These are phyloP conservation scores for Pachyramphus minor DNA, from an alignment of 2,113 vertebrate species.

Conservation along the genomic window DNA sequence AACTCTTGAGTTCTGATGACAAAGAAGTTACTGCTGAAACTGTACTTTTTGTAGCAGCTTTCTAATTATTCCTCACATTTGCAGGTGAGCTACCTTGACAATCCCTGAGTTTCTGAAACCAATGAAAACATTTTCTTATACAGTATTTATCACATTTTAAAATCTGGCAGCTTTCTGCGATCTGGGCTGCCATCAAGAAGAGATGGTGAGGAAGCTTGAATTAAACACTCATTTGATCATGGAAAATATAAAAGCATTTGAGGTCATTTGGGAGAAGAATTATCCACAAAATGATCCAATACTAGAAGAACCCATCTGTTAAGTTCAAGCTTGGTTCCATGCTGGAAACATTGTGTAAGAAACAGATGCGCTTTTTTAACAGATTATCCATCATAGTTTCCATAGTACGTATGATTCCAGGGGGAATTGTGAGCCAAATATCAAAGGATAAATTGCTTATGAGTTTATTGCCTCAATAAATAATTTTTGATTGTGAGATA, in stretches of 20 bases:
- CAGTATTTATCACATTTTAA: background rate
- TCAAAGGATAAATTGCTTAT: background rate
- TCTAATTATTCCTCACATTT: background rate
- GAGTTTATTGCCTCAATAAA: background rate
- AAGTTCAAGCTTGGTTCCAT: background rate
- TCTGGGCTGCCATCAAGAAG: background rate
- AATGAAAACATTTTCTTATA: background rate
- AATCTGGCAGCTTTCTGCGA: background rate
- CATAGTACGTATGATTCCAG: background rate
- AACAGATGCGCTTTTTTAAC: background rate
- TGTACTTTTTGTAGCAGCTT: background rate
- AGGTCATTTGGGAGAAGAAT: background rate
- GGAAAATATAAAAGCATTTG: background rate
- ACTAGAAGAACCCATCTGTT: background rate
- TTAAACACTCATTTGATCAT: conserved; percentile 3
- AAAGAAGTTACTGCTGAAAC: background rate
- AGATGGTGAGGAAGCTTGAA: background rate
- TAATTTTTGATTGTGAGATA: background rate
- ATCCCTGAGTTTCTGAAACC: background rate
- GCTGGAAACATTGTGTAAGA: background rate
- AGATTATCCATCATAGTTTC: conserved; percentile 14
- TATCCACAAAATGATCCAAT: background rate
- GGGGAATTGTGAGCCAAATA: background rate
- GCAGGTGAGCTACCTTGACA: background rate
- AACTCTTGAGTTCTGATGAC: background rate